Percentiles rank a stretch among this genome's conserved stretches.
Conservation (phyloP, 2,113 vertebrate species). For the Circaetus gallicus region DNA sequence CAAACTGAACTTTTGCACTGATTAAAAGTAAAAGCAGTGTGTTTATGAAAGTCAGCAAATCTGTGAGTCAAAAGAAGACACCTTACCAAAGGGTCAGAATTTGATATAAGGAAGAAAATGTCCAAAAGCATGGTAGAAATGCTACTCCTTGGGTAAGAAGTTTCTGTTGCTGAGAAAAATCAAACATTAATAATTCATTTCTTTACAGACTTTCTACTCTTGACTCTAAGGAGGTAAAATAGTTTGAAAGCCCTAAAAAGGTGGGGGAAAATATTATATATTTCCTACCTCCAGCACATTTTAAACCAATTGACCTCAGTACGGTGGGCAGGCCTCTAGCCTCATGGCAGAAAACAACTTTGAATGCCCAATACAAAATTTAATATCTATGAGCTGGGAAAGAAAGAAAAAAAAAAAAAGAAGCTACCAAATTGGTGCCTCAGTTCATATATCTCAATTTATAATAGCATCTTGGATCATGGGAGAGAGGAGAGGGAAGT, state of each 20-base stretch:
- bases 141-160: slow-evolving; percentile 51
- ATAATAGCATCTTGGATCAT: not conserved
- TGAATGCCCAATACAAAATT: slow-evolving; percentile 15
- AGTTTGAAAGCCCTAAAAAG: slow-evolving; percentile 59
- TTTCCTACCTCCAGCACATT: slow-evolving; percentile 29
- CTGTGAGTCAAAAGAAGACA: slow-evolving; percentile 72
- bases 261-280: not conserved
- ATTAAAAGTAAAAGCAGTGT: slow-evolving; percentile 65
- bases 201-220: slow-evolving; percentile 58
- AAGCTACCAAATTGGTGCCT: not conserved
- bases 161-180: slow-evolving; percentile 61
- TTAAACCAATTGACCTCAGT: slow-evolving; percentile 57
- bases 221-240: slow-evolving; percentile 49
- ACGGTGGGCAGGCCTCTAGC: not conserved
- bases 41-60: slow-evolving; percentile 74
- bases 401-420: not conserved
- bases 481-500: not conserved
- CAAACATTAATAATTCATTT: slow-evolving; percentile 77
- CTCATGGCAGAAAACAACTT: slow-evolving; percentile 19
- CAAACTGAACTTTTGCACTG: slow-evolving; percentile 43
- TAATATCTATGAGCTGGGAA: not conserved
- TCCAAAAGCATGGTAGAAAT: slow-evolving; percentile 65
- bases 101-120: slow-evolving; percentile 69
- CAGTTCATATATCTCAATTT: not conserved
- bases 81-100: slow-evolving; percentile 70